These are phyloP conservation scores for Mythimna vitellina DNA, from an alignment of 2,888 invertebrate species.

Conservation along the genomic window DNA sequence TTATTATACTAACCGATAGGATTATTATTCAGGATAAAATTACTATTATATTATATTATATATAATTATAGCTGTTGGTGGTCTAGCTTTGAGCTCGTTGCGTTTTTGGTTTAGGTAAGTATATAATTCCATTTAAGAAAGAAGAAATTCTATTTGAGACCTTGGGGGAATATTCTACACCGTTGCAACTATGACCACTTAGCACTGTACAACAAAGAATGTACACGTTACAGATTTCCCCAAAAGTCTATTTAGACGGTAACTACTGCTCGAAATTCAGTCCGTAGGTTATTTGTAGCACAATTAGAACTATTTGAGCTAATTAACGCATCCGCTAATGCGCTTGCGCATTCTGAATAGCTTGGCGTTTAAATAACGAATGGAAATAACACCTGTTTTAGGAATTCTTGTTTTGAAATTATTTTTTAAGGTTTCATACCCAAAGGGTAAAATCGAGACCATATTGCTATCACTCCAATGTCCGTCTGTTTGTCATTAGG, in stretches of 20 bases:
- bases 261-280: slow-evolving; percentile 32
- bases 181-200: neutral
- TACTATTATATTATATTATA: no score
- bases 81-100: no score
- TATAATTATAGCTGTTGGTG: no score
- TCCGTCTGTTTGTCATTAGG: no score
- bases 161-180: neutral
- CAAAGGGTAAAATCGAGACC: no score
- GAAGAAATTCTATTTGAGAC: neutral
- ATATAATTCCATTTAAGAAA: no score
- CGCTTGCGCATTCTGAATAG: slow-evolving; percentile 33
- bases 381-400: slow-evolving; percentile 34
- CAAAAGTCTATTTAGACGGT: slow-evolving; percentile 38
- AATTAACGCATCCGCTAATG: slow-evolving; percentile 56
- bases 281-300: slow-evolving; percentile 27
- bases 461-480: no score
- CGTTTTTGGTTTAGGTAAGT: no score
- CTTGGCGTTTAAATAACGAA: slow-evolving; percentile 31
- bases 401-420: slow-evolving; percentile 2
- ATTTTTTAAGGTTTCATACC: neutral
- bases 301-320: slow-evolving; percentile 54
- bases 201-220: neutral
- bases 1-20: no score
- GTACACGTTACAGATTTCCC: slow-evolving; percentile 2
- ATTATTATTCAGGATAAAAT: no score